Percentiles rank a stretch among this genome's conserved stretches.
phyloP scores from a whole-genome alignment of 1,140 invertebrate species.

The Bemisia tabaci region DNA sequence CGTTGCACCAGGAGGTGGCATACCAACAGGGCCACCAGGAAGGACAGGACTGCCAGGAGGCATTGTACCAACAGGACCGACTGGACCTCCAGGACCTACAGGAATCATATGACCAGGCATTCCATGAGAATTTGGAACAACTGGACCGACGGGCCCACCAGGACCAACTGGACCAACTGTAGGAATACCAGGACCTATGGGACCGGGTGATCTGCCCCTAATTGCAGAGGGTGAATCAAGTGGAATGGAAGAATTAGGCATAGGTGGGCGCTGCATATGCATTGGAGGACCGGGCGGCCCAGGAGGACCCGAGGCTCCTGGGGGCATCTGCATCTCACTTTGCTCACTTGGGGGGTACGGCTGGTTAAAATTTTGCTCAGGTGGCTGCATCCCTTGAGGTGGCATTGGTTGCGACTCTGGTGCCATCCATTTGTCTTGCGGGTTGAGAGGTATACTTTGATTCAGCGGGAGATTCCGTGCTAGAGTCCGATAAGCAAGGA shows the following conservation, averaged over 20 bases:
- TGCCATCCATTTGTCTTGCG: constrained; percentile 41
- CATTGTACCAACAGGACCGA: not conserved
- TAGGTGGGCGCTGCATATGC: constrained; percentile 31
- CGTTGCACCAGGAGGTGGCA: not conserved
- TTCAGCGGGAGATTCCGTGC: constrained; percentile 82
- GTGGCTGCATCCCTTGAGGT: not conserved
- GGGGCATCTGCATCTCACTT: constrained; percentile 16
- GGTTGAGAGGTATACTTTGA: constrained; percentile 52
- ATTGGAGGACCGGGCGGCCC: constrained; percentile 35
- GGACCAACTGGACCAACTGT: not conserved
- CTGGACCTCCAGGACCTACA: not conserved
- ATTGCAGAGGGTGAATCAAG: not conserved
- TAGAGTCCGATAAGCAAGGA: constrained; percentile 83
- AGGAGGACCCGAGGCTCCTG: constrained; percentile 20
- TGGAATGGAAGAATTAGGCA: not conserved
- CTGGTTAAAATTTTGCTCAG: not conserved
- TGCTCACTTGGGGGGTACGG: not conserved
- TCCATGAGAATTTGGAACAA: not conserved
- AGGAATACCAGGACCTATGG: not conserved
- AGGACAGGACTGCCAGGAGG: no score
- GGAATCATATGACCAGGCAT: not conserved
- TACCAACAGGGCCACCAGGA: not conserved
- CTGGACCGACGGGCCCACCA: not conserved
- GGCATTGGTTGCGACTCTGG: not conserved
- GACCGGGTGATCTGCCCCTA: not conserved